Evolutionary conservation across 2,113 vertebrate genomes (phyloP).

Genomic region (Hemichromis elongatus): DNA sequence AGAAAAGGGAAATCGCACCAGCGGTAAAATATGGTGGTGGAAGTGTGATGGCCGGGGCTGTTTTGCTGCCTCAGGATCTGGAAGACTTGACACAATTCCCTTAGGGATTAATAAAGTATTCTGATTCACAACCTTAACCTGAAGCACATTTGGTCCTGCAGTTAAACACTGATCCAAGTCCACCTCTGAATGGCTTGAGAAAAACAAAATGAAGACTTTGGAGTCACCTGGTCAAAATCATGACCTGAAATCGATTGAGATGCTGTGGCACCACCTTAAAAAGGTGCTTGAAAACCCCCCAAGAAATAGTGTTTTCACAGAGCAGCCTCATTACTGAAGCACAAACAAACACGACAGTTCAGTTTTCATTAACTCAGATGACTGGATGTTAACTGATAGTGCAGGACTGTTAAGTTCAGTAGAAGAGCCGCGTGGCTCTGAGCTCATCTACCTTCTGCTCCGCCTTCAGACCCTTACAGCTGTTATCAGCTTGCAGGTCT

Average conservation of each 20-base stretch:
- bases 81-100: neutral
- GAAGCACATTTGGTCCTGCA: neutral
- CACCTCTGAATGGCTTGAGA: neutral
- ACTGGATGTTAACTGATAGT: neutral
- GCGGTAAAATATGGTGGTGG: neutral
- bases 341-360: neutral
- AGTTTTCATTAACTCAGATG: neutral
- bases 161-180: neutral
- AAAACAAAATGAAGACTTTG: neutral
- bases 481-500: constrained; percentile 60
- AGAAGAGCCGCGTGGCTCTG: neutral
- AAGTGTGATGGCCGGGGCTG: neutral
- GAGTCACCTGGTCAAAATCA: neutral
- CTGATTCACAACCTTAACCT: neutral
- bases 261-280: neutral
- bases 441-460: neutral
- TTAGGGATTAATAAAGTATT: neutral
- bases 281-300: neutral
- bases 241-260: neutral
- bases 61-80: neutral
- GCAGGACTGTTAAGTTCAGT: neutral
- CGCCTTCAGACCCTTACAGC: constrained; percentile 13
- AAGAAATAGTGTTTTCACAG: neutral
- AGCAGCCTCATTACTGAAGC: neutral
- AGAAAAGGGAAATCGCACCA: neutral